A percentile compares a stretch with the other conserved stretches of the same genome.
Conservation (phyloP, 2,797 vertebrate species). For the Pantherophis alleghaniensis region DNA sequence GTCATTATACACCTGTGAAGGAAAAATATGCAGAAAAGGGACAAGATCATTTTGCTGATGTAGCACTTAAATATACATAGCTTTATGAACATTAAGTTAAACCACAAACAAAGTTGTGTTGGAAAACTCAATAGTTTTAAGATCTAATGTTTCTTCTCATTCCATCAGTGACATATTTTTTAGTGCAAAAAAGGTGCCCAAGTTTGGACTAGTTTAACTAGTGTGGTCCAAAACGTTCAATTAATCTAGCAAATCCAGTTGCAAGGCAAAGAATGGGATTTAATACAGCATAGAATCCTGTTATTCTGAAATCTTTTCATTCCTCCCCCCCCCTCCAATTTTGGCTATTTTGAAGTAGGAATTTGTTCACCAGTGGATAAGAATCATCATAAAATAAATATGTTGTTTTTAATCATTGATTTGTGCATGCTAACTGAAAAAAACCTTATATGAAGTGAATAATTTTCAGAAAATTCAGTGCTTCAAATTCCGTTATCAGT, state of each 20-base stretch:
- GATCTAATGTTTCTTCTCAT: not conserved
- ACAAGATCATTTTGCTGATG: accelerated
- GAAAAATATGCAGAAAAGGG: not conserved
- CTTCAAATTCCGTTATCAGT: not conserved
- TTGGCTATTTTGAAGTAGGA: not conserved
- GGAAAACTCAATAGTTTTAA: not conserved
- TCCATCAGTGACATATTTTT: not conserved
- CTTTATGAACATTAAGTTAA: not conserved
- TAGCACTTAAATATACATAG: not conserved
- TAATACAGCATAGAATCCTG: not conserved
- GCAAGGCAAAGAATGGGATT: not conserved
- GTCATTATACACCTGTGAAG: constrained; percentile 90
- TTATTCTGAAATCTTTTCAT: not conserved
- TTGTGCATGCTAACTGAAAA: too few species aligned
- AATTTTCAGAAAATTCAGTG: not conserved
- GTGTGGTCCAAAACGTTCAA: not conserved
- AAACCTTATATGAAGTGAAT: not conserved
- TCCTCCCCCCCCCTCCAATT: not conserved
- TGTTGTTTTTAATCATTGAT: not conserved
- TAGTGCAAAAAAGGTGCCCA: not conserved
- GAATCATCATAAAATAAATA: not conserved
- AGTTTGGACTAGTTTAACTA: not conserved
- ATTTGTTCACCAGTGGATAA: not conserved
- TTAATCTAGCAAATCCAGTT: not conserved
- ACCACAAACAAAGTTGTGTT: not conserved